Evolutionary conservation across 2,797 vertebrate genomes (phyloP), one percentile per base, ranked within the genome.

Genomic region (Apodemus agrarius): DNA sequence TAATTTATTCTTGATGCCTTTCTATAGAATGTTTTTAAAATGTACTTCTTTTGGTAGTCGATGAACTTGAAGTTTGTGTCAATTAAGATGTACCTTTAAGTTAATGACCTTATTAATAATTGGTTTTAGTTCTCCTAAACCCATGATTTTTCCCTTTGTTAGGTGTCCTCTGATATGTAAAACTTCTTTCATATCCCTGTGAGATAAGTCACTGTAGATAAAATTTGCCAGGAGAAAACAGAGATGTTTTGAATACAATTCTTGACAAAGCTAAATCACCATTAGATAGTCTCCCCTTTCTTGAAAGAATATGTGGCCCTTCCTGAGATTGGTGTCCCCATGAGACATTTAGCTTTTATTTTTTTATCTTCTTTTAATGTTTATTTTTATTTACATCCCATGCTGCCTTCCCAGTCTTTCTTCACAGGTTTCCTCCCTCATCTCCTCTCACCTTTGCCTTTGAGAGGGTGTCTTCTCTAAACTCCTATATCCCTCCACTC

Each of bases 71-170:
- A 16, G 7, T 69, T 84, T 43, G 92, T 2, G 22, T 3, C 89
- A 89, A 84, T 93, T 63, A 82, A 92, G 31, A 76, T 84, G 54
- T 43, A 63, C 61, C 19, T 13, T 46, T 34, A 90, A 69, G 26
- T 0, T 46, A 75, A 75, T 69, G 26, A 0, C n/a, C 17, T 40
- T 5, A 0, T 95, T 94, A 63, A 52, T 85, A 84, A 54, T 83
- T 6, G 79, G 43, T 83, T 95, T 88, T 95, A 24, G 14, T 84
- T 95, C 43, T 96, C 76, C 63, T 92, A 43, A 74, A 31, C 34
- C 63, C 31, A 46, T 74, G 93, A 76, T 24, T 24, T 94, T 91
- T 96, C 49, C 57, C 29, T 63, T 89, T 54, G 4, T 83, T 19
- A 59, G 63, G 34, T 3, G 93, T 22, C 26, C 3, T 65, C 43